Percentiles rank a stretch among this genome's conserved stretches.
phyloP scores from a whole-genome alignment of 1,140 invertebrate genomes.

The Coelopa frigida region DNA sequence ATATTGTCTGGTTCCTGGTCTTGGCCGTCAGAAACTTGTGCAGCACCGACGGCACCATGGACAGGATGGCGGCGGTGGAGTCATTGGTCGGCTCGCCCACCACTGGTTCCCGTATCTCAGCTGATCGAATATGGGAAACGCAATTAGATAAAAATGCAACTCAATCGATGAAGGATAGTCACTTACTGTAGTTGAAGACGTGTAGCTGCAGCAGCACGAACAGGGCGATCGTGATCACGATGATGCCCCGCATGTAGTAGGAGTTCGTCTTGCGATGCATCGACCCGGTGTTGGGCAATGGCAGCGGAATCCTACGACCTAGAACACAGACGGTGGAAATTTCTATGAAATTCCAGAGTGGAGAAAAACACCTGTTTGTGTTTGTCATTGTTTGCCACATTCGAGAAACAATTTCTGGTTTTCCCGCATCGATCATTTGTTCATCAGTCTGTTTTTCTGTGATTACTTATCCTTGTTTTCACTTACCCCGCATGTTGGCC shows the following conservation, averaged over 20 bases:
- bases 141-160: neutral
- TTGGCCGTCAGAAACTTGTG: conserved; percentile 55
- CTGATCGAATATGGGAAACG: conserved; percentile 10
- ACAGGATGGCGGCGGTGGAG: conserved; percentile 52
- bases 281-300: conserved; percentile 40
- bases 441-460: no score
- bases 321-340: no score
- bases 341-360: no score
- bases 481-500: no score
- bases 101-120: conserved; percentile 28
- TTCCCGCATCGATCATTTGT: no score
- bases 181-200: conserved; percentile 53
- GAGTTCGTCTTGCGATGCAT: conserved; percentile 39
- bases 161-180: neutral
- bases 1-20: conserved; percentile 32
- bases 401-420: no score
- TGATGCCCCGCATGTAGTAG: conserved; percentile 53
- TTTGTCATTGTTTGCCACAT: no score
- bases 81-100: conserved; percentile 45
- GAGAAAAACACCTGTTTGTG: no score
- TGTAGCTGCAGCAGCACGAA: conserved; percentile 64
- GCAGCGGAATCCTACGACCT: conserved; percentile 36
- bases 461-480: no score
- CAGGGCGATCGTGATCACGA: conserved; percentile 57
- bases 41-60: conserved; percentile 53